Evolutionary conservation across 2,888 invertebrate species (phyloP).

Genomic region (Cheilosia variabilis): DNA sequence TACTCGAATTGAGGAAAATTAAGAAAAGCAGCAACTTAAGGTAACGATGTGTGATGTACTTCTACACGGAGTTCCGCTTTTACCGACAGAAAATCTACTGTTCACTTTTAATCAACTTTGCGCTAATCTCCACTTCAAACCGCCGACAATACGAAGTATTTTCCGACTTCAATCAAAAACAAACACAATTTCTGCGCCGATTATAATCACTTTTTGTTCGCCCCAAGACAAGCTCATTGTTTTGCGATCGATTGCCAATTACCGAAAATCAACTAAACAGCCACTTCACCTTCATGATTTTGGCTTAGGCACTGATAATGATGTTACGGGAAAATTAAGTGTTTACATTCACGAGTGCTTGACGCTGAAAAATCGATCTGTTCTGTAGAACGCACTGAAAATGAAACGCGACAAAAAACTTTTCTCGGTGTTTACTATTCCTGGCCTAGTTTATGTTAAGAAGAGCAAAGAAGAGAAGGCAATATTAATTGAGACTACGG

Average conservation of each 20-base stretch:
- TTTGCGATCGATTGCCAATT: constrained; percentile 19
- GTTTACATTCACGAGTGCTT: constrained; percentile 5
- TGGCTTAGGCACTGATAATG: neutral
- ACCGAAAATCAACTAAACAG: neutral
- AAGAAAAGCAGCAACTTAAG: too few relatives aligned
- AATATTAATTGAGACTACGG: too few relatives aligned
- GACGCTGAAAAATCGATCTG: neutral
- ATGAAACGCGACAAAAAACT: neutral
- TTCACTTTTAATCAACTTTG: too few relatives aligned
- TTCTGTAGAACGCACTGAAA: neutral
- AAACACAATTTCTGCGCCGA: constrained; percentile 7
- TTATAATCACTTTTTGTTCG: constrained; percentile 15
- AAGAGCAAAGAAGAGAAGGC: neutral
- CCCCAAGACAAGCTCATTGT: constrained; percentile 15
- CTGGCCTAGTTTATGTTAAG: neutral
- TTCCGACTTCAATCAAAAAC: too few relatives aligned
- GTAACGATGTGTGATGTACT: too few relatives aligned
- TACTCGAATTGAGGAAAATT: too few relatives aligned
- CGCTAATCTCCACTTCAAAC: too few relatives aligned
- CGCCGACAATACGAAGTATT: too few relatives aligned
- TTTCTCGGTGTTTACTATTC: neutral
- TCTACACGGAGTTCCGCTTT: too few relatives aligned
- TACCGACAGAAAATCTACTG: too few relatives aligned
- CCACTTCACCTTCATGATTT: neutral
- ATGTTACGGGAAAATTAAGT: neutral